These are phyloP conservation scores for Eupithecia inturbata DNA, from an alignment of 2,888 invertebrate species.

Conservation along the genomic window DNA sequence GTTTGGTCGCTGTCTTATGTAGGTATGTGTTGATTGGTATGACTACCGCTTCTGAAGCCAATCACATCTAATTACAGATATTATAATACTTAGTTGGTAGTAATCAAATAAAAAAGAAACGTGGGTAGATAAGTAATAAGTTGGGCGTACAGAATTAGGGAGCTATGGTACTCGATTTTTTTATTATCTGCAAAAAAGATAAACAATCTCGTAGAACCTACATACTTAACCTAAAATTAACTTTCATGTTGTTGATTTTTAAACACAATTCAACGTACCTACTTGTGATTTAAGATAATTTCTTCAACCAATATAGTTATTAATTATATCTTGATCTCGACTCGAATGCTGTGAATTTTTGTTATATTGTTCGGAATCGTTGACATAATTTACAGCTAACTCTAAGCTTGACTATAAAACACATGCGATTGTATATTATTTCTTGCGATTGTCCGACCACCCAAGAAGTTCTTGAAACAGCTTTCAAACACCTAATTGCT, in stretches of 20 bases:
- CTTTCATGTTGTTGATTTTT: too few species aligned
- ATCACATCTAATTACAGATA: neutral
- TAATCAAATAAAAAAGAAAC: neutral
- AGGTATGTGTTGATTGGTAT: constrained; percentile 1
- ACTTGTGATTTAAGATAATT: too few species aligned
- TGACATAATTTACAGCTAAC: neutral
- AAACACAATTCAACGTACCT: too few species aligned
- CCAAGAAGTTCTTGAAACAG: neutral
- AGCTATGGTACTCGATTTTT: too few species aligned
- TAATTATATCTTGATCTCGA: too few species aligned
- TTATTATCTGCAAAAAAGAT: too few species aligned
- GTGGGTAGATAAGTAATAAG: neutral
- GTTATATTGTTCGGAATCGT: neutral
- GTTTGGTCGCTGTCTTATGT: neutral
- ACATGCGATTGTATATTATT: neutral
- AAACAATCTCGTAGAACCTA: too few species aligned
- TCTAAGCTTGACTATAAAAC: neutral
- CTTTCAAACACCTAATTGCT: neutral
- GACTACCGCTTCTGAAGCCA: neutral
- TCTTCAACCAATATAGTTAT: too few species aligned
- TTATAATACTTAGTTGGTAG: neutral
- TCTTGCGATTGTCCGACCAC: neutral
- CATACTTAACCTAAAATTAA: too few species aligned
- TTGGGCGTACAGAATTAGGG: neutral
- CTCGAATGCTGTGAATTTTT: neutral